phyloP scores from a whole-genome alignment of 1,140 invertebrate species.

The Solenopsis invicta region DNA sequence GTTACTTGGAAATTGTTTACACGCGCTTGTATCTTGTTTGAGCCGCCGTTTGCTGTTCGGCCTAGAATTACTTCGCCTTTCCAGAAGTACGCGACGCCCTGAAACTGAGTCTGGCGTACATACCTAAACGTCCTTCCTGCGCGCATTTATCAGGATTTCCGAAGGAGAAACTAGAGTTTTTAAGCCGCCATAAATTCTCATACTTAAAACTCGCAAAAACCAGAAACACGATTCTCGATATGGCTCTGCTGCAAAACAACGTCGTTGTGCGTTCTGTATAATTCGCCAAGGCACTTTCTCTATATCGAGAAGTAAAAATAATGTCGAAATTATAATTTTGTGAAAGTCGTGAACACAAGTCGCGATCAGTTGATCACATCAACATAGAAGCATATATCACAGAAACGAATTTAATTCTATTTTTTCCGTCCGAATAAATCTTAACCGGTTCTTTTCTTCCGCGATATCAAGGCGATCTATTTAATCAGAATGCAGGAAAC shows the following conservation, averaged over 20 bases:
- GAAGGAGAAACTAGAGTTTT: constrained; percentile 86
- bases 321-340: constrained; percentile 10
- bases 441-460: neutral
- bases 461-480: neutral
- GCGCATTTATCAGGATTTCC: constrained; percentile 87
- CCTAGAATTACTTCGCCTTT: constrained; percentile 80
- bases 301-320: constrained; percentile 16
- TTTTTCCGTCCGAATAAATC: constrained; percentile 14
- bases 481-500: constrained; percentile 8
- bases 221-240: constrained; percentile 69
- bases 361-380: neutral
- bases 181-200: constrained; percentile 87
- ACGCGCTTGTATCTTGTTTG: constrained; percentile 69
- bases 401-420: neutral
- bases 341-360: constrained; percentile 7
- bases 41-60: constrained; percentile 83
- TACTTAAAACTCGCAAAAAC: constrained; percentile 77
- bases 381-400: neutral
- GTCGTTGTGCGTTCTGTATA: constrained; percentile 23
- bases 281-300: constrained; percentile 24
- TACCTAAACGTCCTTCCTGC: constrained; percentile 77
- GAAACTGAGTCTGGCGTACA: constrained; percentile 66
- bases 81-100: constrained; percentile 22
- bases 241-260: constrained; percentile 47
- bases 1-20: constrained; percentile 69